These are phyloP conservation scores for Apus apus DNA, from an alignment of 2,113 vertebrate species.

Conservation along the genomic window DNA sequence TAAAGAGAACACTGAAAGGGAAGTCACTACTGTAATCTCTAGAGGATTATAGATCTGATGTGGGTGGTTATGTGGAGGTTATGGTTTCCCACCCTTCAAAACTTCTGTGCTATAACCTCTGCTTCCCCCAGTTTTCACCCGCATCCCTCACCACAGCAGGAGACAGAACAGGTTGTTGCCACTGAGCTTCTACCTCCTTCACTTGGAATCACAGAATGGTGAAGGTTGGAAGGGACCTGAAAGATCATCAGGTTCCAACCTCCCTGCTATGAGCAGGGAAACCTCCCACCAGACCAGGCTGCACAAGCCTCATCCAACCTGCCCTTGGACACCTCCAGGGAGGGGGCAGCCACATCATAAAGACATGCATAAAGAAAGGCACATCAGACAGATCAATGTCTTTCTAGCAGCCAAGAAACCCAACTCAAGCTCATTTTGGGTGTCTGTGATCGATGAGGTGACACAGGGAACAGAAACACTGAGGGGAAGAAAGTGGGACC, in stretches of 20 bases:
- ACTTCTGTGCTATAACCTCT: accelerated
- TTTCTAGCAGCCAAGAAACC: not conserved
- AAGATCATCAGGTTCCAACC: too few species aligned
- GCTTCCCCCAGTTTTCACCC: not conserved
- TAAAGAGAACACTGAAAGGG: not conserved
- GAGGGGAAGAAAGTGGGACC: not conserved
- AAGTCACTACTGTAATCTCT: not conserved
- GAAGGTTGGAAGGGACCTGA: too few species aligned
- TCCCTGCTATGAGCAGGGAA: too few species aligned
- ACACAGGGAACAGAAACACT: accelerated
- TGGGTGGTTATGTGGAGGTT: too few species aligned
- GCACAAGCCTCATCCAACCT: too few species aligned
- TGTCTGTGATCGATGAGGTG: not conserved
- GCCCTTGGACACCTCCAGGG: too few species aligned
- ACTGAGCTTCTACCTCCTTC: not conserved
- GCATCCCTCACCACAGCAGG: not conserved
- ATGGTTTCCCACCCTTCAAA: not conserved
- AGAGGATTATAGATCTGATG: not conserved
- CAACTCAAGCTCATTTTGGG: not conserved
- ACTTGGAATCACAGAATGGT: too few species aligned
- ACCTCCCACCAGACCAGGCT: too few species aligned
- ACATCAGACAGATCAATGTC: not conserved
- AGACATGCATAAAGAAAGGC: too few species aligned
- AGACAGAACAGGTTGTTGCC: not conserved
- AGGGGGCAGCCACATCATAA: too few species aligned